These are phyloP conservation scores for Apostichopus parvimensis DNA, from an alignment of 35 echinoderm and acorn worm species.

Conservation along the genomic window DNA sequence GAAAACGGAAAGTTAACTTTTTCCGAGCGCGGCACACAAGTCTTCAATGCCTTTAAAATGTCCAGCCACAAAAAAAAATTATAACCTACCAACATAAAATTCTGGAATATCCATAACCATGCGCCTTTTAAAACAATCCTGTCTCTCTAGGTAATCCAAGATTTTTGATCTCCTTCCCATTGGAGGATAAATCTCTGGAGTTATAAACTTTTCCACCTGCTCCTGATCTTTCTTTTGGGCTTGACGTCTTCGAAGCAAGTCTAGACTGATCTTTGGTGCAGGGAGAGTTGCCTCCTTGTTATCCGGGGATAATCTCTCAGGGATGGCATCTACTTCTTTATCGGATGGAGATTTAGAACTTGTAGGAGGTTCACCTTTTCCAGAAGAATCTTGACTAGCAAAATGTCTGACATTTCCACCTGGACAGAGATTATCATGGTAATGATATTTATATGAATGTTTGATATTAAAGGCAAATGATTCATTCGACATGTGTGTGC, in stretches of 20 bases:
- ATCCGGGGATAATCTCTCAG: neutral
- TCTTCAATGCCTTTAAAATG: no score
- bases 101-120: constrained; percentile 85
- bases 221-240: constrained; percentile 41
- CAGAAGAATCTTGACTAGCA: neutral
- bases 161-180: constrained; percentile 76
- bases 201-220: constrained; percentile 65
- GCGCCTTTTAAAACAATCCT: constrained; percentile 84
- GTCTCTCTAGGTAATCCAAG: constrained; percentile 78
- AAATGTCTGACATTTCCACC: neutral
- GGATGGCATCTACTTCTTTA: neutral
- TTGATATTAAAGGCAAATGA: no score
- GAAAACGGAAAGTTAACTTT: no score
- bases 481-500: no score
- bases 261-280: constrained; percentile 46
- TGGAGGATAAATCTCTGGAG: constrained; percentile 90
- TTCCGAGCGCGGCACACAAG: no score
- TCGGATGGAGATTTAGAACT: neutral
- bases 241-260: constrained; percentile 13
- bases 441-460: no score
- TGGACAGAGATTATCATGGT: neutral
- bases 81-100: constrained; percentile 90
- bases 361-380: neutral
- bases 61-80: no score
- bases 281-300: neutral